These are phyloP conservation scores for Tenthredo scrophulariae DNA, from an alignment of 2,888 invertebrate genomes.

Conservation along the genomic window DNA sequence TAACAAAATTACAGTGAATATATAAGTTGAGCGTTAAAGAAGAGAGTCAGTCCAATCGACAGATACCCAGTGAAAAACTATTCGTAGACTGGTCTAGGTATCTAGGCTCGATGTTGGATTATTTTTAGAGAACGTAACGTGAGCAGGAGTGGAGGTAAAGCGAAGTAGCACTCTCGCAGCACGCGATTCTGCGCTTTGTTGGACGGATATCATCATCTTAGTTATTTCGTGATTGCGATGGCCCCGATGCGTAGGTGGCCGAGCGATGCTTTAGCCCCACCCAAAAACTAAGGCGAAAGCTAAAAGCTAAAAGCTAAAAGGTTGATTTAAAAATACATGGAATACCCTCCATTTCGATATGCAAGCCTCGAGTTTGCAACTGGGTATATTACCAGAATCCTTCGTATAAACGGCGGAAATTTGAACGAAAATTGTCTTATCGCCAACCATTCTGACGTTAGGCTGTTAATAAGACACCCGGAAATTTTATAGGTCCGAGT, in stretches of 20 bases:
- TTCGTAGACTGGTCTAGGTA: conserved; percentile 78
- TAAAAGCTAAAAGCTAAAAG: conserved; percentile 16
- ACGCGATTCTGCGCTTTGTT: conserved; percentile 49
- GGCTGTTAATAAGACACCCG: neutral
- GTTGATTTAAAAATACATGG: conserved; percentile 37
- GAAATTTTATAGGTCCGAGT: neutral
- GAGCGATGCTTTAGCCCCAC: conserved; percentile 32
- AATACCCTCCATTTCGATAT: neutral
- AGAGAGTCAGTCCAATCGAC: conserved; percentile 62
- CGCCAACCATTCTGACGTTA: neutral
- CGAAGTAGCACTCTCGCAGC: conserved; percentile 41
- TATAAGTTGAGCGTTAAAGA: conserved; percentile 32
- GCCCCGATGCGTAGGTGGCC: conserved; percentile 50
- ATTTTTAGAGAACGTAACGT: conserved; percentile 78
- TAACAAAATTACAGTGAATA: conserved; percentile 15
- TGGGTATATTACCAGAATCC: neutral
- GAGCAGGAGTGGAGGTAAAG: conserved; percentile 70
- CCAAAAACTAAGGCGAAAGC: conserved; percentile 22
- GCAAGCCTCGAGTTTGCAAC: neutral
- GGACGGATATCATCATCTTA: conserved; percentile 35
- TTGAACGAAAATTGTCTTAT: neutral
- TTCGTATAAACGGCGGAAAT: neutral
- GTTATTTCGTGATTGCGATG: conserved; percentile 56
- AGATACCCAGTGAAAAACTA: conserved; percentile 62
- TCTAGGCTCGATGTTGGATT: conserved; percentile 77